phyloP scores from a whole-genome alignment of 2,113 vertebrate species.

The Podarcis cretensis region DNA sequence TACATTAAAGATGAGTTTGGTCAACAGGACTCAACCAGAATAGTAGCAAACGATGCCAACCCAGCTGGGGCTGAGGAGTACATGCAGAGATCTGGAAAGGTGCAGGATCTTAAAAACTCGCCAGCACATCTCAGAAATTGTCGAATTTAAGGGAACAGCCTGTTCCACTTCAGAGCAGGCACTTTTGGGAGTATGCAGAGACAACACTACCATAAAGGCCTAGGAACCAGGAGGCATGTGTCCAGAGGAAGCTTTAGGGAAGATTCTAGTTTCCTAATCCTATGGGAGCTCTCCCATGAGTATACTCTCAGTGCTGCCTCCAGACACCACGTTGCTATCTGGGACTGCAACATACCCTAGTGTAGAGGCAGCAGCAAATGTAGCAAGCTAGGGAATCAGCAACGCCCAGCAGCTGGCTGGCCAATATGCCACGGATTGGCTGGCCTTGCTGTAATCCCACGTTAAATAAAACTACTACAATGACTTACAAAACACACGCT shows the following conservation, averaged over 20 bases:
- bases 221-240: not conserved
- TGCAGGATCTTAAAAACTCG: not conserved
- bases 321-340: not conserved
- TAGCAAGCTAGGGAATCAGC: not conserved
- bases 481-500: not conserved
- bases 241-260: not conserved
- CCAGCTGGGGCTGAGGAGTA: not conserved
- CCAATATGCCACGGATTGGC: not conserved
- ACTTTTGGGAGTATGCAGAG: not conserved
- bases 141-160: not conserved
- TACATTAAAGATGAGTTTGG: not conserved
- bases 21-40: not conserved
- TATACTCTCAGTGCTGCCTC: not conserved
- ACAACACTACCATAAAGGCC: not conserved
- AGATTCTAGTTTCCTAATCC: not conserved
- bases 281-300: too few relatives aligned
- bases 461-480: not conserved
- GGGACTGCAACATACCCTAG: not conserved
- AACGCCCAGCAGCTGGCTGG: not conserved
- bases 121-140: not conserved
- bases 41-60: not conserved
- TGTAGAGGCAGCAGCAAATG: not conserved
- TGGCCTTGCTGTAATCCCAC: not conserved
- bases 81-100: too few relatives aligned
- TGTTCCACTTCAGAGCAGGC: not conserved